Percentiles rank a stretch among this genome's conserved stretches.
Conservation (phyloP, 2,797 vertebrate genomes). For the Schizothorax lantsangensis region DNA sequence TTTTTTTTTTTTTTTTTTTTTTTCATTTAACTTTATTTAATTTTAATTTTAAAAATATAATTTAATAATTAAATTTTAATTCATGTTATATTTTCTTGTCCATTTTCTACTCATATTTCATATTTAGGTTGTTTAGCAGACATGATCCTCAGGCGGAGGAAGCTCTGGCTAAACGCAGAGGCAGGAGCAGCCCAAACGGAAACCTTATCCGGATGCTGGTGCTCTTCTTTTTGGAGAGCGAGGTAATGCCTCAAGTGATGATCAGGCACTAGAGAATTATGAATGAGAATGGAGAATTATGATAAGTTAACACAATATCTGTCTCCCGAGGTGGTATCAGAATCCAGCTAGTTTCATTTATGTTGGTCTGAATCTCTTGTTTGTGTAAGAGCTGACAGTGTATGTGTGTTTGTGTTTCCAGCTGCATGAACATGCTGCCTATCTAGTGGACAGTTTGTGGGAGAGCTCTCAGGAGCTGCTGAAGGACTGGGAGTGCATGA, state of each 20-base stretch:
- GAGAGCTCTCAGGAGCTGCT: conserved; percentile 98
- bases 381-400: not conserved
- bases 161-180: conserved; percentile 93
- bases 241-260: conserved; percentile 79
- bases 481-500: conserved; percentile 99
- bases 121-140: conserved; percentile 88
- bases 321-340: not conserved
- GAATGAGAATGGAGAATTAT: not conserved
- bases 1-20: not conserved
- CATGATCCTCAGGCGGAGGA: conserved; percentile 97
- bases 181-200: conserved; percentile 95
- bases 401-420: conserved; percentile 64
- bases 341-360: not conserved
- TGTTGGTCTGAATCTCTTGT: not conserved
- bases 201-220: conserved; percentile 98
- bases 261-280: not conserved
- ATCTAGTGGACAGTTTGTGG: conserved; percentile 98
- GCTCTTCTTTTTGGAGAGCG: conserved; percentile 98
- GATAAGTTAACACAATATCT: not conserved
- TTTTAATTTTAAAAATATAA: not conserved
- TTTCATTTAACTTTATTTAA: not conserved
- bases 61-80: not conserved
- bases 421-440: conserved; percentile 98
- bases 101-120: not conserved
- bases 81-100: not conserved